Conservation (phyloP, 2,888 invertebrate genomes). For the Villa cingulata region DNA sequence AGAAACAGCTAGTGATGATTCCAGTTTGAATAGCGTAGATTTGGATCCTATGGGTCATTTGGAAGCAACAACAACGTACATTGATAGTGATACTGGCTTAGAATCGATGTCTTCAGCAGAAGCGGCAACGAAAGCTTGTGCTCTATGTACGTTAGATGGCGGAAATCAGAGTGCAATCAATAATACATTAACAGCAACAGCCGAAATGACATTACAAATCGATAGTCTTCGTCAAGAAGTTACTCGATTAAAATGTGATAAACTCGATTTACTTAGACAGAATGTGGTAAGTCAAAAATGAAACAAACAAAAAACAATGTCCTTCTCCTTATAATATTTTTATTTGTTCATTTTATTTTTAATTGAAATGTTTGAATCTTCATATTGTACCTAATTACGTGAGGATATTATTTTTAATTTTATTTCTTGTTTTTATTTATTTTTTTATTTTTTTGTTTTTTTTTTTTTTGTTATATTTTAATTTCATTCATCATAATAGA, state of each 20-base stretch:
- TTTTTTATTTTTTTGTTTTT: background rate
- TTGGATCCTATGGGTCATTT: constrained; percentile 53
- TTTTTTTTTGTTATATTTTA: constrained; percentile 7
- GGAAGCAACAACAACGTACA: constrained; percentile 45
- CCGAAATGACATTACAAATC: constrained; percentile 40
- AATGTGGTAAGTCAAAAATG: constrained; percentile 70
- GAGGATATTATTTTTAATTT: no score
- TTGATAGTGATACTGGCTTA: constrained; percentile 92
- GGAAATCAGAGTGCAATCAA: constrained; percentile 41
- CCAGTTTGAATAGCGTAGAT: constrained; percentile 84
- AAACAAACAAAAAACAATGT: no score
- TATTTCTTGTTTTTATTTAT: background rate
- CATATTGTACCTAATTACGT: no score
- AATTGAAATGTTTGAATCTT: no score
- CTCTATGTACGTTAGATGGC: constrained; percentile 43
- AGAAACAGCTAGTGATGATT: constrained; percentile 61
- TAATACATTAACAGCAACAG: constrained; percentile 37
- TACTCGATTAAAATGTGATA: constrained; percentile 85
- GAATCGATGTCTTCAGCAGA: constrained; percentile 93
- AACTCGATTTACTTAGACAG: constrained; percentile 82
- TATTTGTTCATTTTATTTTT: no score
- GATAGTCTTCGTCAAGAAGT: constrained; percentile 75
- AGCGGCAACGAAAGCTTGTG: constrained; percentile 54
- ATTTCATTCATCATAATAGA: constrained; percentile 42
- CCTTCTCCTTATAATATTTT: no score